Evolutionary conservation across 1,140 invertebrate species (phyloP), one percentile per base, ranked within the genome.

Genomic region (Zaprionus ornatus): DNA sequence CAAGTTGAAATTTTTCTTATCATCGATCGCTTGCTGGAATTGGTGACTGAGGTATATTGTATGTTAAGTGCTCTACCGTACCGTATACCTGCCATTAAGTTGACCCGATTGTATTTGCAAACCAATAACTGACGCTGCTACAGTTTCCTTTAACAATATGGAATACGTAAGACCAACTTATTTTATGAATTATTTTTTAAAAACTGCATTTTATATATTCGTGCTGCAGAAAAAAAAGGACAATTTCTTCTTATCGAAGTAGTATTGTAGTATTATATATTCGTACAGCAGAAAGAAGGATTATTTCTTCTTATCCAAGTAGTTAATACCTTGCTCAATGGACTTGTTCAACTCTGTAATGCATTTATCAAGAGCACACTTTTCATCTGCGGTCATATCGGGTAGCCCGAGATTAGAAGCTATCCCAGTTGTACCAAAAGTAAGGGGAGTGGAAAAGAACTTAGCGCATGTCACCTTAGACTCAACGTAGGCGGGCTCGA

Each of bases 251-350:
- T n/a, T n/a, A n/a, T n/a, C n/a, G n/a, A n/a, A n/a, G n/a, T n/a
- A n/a, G n/a, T n/a, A n/a, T n/a, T n/a, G n/a, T n/a, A n/a, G n/a
- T n/a, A n/a, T n/a, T n/a, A n/a, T n/a, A n/a, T n/a, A n/a, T n/a
- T n/a, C n/a, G n/a, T n/a, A n/a, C n/a, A n/a, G n/a, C n/a, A n/a
- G n/a, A n/a, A n/a, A n/a, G n/a, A n/a, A n/a, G n/a, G n/a, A n/a
- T n/a, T n/a, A n/a, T 10, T 45, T 85, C 74, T 80, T 83, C 77
- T 80, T 45, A 78, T 84, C 77, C 74, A 82, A 65, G 55, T 37
- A 99, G 13, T 98, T 96, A 82, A 97, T 97, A 68, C 99, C 99
- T 81, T 97, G 98, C 88, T 97, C 94, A 87, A 99, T 99, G 92
- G 98, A 99, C 88, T 96, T 96, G 85, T 97, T 95, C 1, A 99